Conservation (phyloP, 2,113 vertebrate genomes). For the Silurus glanis region DNA sequence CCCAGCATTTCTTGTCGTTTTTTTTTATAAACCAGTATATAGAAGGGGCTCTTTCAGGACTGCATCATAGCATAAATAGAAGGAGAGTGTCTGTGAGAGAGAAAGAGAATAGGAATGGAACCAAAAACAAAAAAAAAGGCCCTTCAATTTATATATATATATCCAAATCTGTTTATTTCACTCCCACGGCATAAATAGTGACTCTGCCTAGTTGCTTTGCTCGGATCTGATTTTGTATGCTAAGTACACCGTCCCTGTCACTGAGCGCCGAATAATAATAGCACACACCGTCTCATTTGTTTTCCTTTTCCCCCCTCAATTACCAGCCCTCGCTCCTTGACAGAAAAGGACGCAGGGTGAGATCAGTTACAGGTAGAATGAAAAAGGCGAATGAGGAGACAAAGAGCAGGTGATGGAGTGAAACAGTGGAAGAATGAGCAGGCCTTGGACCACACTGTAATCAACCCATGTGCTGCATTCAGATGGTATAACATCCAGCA, state of each 20-base stretch:
- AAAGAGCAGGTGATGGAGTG: neutral
- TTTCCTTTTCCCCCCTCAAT: neutral
- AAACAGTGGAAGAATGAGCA: neutral
- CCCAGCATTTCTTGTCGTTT: conserved; percentile 12
- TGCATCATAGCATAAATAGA: conserved; percentile 58
- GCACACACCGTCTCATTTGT: conserved; percentile 12
- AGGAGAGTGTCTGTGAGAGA: conserved; percentile 21
- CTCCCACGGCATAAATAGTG: neutral
- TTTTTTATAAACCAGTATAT: conserved; percentile 53
- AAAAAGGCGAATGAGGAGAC: neutral
- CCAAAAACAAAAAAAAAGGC: neutral
- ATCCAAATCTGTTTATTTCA: neutral
- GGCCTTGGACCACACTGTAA: neutral
- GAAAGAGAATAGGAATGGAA: neutral
- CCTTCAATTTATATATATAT: neutral
- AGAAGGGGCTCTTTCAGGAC: conserved; percentile 60
- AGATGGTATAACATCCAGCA: neutral
- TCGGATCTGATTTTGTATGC: conserved; percentile 10
- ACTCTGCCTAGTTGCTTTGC: neutral
- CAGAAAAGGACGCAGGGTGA: neutral
- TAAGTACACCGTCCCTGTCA: conserved; percentile 5
- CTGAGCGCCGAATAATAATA: conserved; percentile 1
- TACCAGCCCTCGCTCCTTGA: conserved; percentile 1
- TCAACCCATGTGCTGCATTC: neutral
- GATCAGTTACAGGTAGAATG: neutral